Evolutionary conservation across 2,113 vertebrate species (phyloP), one percentile per base, ranked within the genome.

Genomic region (Spea bombifrons): DNA sequence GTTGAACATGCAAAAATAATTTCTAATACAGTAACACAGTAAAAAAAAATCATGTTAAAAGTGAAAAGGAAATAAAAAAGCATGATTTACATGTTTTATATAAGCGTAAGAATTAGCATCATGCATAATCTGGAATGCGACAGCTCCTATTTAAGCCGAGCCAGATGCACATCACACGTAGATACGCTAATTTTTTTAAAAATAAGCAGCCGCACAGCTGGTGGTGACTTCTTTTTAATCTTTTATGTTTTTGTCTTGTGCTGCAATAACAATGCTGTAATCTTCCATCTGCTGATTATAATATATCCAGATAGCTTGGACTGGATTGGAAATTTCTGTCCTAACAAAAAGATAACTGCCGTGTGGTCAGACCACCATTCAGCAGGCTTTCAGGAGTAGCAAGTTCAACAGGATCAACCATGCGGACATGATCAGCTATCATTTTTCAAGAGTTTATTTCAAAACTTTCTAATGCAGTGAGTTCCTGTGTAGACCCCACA

Each of bases 381-480:
- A 59, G 15, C 55, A 59, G 55, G 12, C 55, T 59, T 13, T 59
- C 9, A 59, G 55, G 9, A 59, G 55, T 13, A 59, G 55, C 55
- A 59, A 59, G 55, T 59, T 59, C 55, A 59, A 59, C 55, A 59
- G 55, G 55, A 59, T 59, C 55, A 13, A 59, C 55, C 55, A 59
- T 59, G 55, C 55, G 55, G 55, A 59, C 15, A 59, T 59, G 10
- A 59, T 59, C 9, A 59, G 55, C 9, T 4, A 59, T 9, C 55
- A 59, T 59, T 59, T 13, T 59, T 59, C 55, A 13, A 59, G 9
- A 59, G 55, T 59, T 59, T 59, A 59, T 59, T 7, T 59, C 8
- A 59, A 59, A 59, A 59, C 55, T 59, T 59, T 59, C 55, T 59
- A 59, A 59, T 59, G 55, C 55, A 59, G 15, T 59, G 55, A 59